These are phyloP conservation scores for Prosapia bicincta DNA, from an alignment of 2,888 invertebrate genomes.

Conservation along the genomic window DNA sequence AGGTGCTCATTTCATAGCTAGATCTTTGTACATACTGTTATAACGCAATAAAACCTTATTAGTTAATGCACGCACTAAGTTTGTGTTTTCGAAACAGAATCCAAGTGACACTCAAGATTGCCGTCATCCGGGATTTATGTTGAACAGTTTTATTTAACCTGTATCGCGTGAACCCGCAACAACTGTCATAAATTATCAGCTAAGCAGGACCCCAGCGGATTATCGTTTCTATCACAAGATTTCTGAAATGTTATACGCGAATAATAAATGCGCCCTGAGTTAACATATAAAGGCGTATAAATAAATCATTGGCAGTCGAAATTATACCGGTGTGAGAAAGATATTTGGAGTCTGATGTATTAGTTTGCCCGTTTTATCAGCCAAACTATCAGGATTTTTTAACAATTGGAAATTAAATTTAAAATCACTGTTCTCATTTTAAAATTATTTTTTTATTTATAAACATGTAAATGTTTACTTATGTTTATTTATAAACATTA, in stretches of 20 bases:
- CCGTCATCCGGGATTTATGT: neutral
- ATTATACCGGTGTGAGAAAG: neutral
- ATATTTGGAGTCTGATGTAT: too few relatives aligned
- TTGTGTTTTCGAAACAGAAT: neutral
- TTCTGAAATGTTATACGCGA: slow-evolving; percentile 25
- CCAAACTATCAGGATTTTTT: too few relatives aligned
- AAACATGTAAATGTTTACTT: too few relatives aligned
- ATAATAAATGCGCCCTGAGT: slow-evolving; percentile 16
- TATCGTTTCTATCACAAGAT: slow-evolving; percentile 30
- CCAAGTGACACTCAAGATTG: neutral
- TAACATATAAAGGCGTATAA: neutral
- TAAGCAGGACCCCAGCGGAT: slow-evolving; percentile 25
- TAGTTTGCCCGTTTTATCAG: too few relatives aligned
- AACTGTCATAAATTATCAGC: neutral
- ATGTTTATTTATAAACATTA: too few relatives aligned
- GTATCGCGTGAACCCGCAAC: neutral
- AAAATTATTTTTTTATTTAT: too few relatives aligned
- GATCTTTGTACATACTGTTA: too few relatives aligned
- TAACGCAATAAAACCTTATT: neutral
- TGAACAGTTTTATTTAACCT: neutral
- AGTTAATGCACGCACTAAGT: neutral
- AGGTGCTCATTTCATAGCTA: too few relatives aligned
- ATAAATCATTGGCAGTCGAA: neutral
- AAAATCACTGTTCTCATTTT: too few relatives aligned
- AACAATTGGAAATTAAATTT: too few relatives aligned